Base-by-base conservation (phyloP, 2,113 vertebrate species). In the Muntiacus reevesi region DNA sequence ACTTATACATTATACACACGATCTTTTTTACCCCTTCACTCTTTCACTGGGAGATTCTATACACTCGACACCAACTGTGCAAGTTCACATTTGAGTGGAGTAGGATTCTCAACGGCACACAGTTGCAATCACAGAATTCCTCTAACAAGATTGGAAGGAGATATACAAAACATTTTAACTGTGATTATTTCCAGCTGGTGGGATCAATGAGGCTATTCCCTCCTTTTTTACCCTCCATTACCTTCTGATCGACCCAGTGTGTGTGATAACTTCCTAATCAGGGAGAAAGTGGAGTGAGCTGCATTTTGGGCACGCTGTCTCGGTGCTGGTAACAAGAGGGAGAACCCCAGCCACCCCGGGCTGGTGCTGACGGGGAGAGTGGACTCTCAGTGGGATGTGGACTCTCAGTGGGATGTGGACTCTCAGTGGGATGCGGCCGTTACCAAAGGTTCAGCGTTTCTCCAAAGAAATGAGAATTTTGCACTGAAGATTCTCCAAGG, bases 61-160 rank as follows among this genome's bases (percentile, higher is more conserved):
- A 4, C 0, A 1, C 33, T 16, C 21, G 7, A 3, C 2, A 23
- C 36, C 43, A 55, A 13, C 7, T 27, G 0, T 1, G 43, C 11
- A 33, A 14, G 81, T 28, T 92, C 23, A 52, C 21, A 57, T 40
- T 54, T 57, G 92, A 93, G 30, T 8, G n/a, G 6, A 59, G 7
- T 7, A 15, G 33, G n/a, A 45, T 3, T 52, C 28, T 59, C 28
- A 28, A 2, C 6, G 7, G 17, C 28, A 43, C 21, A 30, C 54
- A 25, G 2, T 45, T 19, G 64, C 28, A 33, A 25, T 76, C 25
- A 27, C 28, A 47, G 74, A 82, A 55, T 33, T 13, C 14, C 19
- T 88, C 76, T 36, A 17, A 19, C 74, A 88, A 45, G 27, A 10
- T n/a, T 88, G 88, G 47, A 23, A 91, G 79, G 82, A 88, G 79